Evolutionary conservation across 2,888 invertebrate genomes (phyloP).

Genomic region (Drosophila affinis): DNA sequence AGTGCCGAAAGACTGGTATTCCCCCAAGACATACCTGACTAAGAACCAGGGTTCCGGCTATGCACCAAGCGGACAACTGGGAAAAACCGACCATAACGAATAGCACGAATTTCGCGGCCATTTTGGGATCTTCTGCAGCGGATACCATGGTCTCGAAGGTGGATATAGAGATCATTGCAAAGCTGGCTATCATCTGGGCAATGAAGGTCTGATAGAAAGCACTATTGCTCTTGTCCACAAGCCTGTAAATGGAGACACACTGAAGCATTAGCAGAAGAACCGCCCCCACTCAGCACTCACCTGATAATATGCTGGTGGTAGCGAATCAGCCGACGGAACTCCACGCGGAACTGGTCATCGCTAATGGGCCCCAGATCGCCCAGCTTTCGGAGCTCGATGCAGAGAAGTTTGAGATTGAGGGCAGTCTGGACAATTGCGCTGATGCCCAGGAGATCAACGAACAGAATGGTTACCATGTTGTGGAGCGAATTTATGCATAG

Average conservation of each 20-base stretch:
- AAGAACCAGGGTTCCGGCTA: conserved; percentile 66
- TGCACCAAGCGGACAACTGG: conserved; percentile 80
- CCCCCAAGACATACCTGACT: background rate
- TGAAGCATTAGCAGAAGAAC: background rate
- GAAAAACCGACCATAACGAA: conserved; percentile 69
- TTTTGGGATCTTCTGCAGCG: conserved; percentile 57
- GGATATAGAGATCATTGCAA: conserved; percentile 76
- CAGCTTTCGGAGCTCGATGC: conserved; percentile 64
- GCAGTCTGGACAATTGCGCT: conserved; percentile 68
- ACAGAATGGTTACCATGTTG: conserved; percentile 62
- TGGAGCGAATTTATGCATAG: conserved; percentile 54
- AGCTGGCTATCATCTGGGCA: conserved; percentile 75
- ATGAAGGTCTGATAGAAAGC: conserved; percentile 70
- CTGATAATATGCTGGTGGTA: conserved; percentile 78
- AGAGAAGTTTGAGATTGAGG: conserved; percentile 72
- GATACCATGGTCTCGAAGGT: conserved; percentile 75
- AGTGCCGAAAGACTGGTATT: background rate
- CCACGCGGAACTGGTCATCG: conserved; percentile 43
- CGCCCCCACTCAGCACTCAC: conserved; percentile 38
- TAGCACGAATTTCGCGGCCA: conserved; percentile 73
- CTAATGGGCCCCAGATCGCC: conserved; percentile 19
- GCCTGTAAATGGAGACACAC: conserved; percentile 23
- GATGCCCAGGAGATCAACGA: conserved; percentile 67
- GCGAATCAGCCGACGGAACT: conserved; percentile 60
- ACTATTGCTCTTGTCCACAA: conserved; percentile 59